Base-by-base conservation (phyloP, 2,888 invertebrate species). In the Linyphia triangularis region DNA sequence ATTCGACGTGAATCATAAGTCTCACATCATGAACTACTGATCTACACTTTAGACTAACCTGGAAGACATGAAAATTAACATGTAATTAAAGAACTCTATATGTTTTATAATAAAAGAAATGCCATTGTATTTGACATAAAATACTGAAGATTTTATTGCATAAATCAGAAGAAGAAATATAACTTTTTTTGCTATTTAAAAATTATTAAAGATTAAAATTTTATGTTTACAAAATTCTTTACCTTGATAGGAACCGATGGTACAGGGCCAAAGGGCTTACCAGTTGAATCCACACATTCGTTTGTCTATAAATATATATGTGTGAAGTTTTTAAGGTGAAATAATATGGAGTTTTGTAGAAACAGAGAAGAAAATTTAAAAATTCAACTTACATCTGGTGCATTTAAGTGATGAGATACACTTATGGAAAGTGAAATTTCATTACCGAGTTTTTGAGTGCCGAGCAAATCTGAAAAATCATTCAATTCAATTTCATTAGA, bases 371-470 rank as follows among this genome's bases (percentile, higher is more conserved):
- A 13, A 19, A 28, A 57, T 19, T 75, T 9, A 57, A 9, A 6
- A 26, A 9, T 13, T n/a, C 24, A 33, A 88, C 82, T 83, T 63
- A 88, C 88, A 75, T 82, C 77, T 40, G 51, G 13, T 61, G 75
- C 40, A 73, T 70, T 88, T 51, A 85, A 37, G 43, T 81, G 77
- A 24, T 88, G 73, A n/a, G 90, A 65, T 33, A 89, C 75, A 30
- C 51, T 85, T 37, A 90, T 78, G 16, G 88, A 77, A 3, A 90
- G 33, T n/a, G 77, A 69, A 63, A 90, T 85, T 83, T 90, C 93
- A 90, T 92, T 92, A 59, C 92, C 92, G n/a, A 88, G 43, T 57
- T 78, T 81, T 59, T 89, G 85, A 63, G 82, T 85, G n/a, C 89
- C 89, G 51, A 83, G 89, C 19, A 89, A 72, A 57, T 70, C 85